These are phyloP conservation scores for Pygmarrhopalites habei DNA, from an alignment of 1,140 invertebrate genomes.

Conservation along the genomic window DNA sequence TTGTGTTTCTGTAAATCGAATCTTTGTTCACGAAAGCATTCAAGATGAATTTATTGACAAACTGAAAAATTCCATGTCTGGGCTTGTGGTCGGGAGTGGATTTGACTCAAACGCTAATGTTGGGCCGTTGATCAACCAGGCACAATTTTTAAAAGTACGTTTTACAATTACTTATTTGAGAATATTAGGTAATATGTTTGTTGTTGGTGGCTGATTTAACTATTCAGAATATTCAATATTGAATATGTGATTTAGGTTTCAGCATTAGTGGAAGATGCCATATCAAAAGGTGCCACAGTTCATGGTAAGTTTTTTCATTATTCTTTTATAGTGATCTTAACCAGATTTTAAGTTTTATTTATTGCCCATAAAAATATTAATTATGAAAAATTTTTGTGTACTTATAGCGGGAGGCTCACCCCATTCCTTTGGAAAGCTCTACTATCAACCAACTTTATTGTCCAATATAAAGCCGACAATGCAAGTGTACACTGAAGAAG, in stretches of 20 bases:
- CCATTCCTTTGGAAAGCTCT: slow-evolving; percentile 53
- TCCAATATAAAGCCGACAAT: slow-evolving; percentile 71
- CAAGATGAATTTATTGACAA: slow-evolving; percentile 75
- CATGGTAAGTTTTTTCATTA: no score
- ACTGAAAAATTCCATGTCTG: slow-evolving; percentile 59
- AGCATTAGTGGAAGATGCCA: slow-evolving; percentile 35
- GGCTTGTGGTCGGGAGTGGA: slow-evolving; percentile 76
- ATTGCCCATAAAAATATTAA: no score
- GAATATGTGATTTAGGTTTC: slow-evolving; percentile 26
- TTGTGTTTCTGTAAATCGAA: slow-evolving; percentile 90
- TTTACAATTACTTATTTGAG: slow-evolving; percentile 5
- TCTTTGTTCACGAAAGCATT: slow-evolving; percentile 79
- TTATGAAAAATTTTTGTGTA: no score
- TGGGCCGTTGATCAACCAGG: slow-evolving; percentile 86
- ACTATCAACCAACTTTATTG: slow-evolving; percentile 90
- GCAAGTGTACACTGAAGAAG: slow-evolving; percentile 78
- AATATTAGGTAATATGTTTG: no score
- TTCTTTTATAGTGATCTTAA: no score
- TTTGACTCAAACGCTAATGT: slow-evolving; percentile 61
- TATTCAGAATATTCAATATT: no score
- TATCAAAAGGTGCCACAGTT: slow-evolving; percentile 76
- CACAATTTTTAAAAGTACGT: slow-evolving; percentile 70
- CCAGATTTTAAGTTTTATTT: no score
- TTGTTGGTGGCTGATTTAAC: no score
- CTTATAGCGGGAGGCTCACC: slow-evolving; percentile 61